These are phyloP conservation scores for Chionodraco myersi DNA, from an alignment of 2,113 vertebrate species.

Conservation along the genomic window DNA sequence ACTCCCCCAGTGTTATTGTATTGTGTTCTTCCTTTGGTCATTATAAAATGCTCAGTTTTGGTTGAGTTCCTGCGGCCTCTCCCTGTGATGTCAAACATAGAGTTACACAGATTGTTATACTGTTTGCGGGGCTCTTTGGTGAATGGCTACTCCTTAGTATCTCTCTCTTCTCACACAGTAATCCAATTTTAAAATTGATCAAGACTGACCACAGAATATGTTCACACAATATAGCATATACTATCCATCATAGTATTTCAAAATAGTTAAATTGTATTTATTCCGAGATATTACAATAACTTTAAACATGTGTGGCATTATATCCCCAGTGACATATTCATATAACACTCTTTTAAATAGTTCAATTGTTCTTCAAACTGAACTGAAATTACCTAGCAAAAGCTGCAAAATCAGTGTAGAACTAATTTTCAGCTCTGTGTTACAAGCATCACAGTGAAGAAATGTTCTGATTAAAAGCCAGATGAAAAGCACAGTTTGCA, in stretches of 20 bases:
- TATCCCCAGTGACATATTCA: conserved; percentile 18
- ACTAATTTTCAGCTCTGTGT: conserved; percentile 49
- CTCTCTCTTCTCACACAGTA: neutral
- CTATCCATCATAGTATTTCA: neutral
- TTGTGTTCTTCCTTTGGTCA: neutral
- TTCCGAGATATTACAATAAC: too few species aligned
- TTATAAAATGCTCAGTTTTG: neutral
- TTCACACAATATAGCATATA: neutral
- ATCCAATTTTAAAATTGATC: neutral
- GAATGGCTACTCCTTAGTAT: neutral
- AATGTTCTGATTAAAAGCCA: conserved; percentile 32
- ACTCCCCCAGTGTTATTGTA: neutral
- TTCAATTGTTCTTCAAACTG: too few species aligned
- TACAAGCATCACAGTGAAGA: conserved; percentile 62
- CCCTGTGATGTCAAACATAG: neutral
- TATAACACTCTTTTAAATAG: conserved; percentile 7
- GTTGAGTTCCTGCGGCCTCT: neutral
- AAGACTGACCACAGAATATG: conserved; percentile 1
- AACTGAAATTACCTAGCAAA: neutral
- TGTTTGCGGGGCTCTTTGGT: neutral
- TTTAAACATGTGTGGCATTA: conserved; percentile 1
- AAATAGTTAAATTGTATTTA: too few species aligned
- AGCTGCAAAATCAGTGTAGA: conserved; percentile 5
- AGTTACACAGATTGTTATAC: neutral
- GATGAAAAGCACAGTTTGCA: conserved; percentile 55